These are phyloP conservation scores for Hydriomena furcata DNA, from an alignment of 2,888 invertebrate species.

Conservation along the genomic window DNA sequence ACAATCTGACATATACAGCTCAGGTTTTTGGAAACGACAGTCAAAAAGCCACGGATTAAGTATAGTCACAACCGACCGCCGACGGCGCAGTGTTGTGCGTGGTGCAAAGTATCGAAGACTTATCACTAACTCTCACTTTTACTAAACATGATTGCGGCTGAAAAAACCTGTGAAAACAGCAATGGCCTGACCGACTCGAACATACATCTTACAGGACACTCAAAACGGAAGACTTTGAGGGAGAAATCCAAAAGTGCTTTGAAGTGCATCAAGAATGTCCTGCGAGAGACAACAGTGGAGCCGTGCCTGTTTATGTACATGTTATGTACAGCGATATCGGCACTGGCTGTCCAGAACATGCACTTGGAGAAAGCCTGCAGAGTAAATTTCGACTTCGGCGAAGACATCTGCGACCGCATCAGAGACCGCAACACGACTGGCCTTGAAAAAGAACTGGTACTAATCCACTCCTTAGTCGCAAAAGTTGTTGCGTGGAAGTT, in stretches of 20 bases:
- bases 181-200: slow-evolving; percentile 68
- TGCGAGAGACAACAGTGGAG: slow-evolving; percentile 84
- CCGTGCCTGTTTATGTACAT: slow-evolving; percentile 86
- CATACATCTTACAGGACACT: slow-evolving; percentile 57
- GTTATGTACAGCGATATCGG: slow-evolving; percentile 86
- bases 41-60: slow-evolving; percentile 66
- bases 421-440: slow-evolving; percentile 67
- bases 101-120: slow-evolving; percentile 54
- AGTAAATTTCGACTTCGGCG: slow-evolving; percentile 77
- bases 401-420: slow-evolving; percentile 80
- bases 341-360: slow-evolving; percentile 82
- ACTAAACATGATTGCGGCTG: slow-evolving; percentile 61
- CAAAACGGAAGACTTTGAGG: slow-evolving; percentile 52
- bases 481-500: slow-evolving; percentile 84
- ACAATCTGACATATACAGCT: slow-evolving; percentile 72
- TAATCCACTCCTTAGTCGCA: slow-evolving; percentile 79
- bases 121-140: slow-evolving; percentile 70
- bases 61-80: slow-evolving; percentile 58
- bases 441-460: slow-evolving; percentile 63
- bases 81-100: slow-evolving; percentile 56
- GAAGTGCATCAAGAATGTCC: slow-evolving; percentile 63
- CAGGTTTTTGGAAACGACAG: slow-evolving; percentile 74
- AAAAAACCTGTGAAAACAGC: slow-evolving; percentile 51
- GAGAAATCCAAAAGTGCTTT: slow-evolving; percentile 61
- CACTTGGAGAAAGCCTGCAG: slow-evolving; percentile 84